phyloP scores from a whole-genome alignment of 2,888 invertebrate species.

The Drosophila prostipennis region DNA sequence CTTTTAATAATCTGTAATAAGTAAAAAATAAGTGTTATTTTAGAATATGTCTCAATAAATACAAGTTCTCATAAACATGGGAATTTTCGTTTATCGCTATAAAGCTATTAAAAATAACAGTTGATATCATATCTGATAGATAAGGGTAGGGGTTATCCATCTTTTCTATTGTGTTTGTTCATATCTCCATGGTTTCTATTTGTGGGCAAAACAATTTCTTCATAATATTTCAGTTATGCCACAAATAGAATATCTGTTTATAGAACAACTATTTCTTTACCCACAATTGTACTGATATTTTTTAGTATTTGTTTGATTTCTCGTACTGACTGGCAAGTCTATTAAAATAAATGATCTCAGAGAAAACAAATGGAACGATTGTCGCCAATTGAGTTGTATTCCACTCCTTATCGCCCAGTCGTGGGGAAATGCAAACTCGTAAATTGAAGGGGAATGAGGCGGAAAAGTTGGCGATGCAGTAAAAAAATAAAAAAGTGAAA shows the following conservation, averaged over 20 bases:
- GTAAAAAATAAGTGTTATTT: too few species aligned
- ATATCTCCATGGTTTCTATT: background rate
- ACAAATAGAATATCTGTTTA: background rate
- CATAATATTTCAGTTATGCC: background rate
- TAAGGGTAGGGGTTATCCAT: too few species aligned
- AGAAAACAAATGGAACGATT: conserved; percentile 61
- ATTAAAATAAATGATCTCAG: conserved; percentile 74
- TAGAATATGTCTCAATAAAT: too few species aligned
- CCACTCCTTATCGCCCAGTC: conserved; percentile 50
- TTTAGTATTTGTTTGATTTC: conserved; percentile 6
- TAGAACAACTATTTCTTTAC: background rate
- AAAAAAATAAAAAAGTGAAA: conserved; percentile 24
- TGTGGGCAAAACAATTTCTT: background rate
- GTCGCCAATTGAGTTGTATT: conserved; percentile 64
- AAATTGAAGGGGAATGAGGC: conserved; percentile 18
- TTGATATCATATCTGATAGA: background rate
- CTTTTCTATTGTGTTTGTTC: background rate
- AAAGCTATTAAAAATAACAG: background rate
- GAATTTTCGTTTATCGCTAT: background rate
- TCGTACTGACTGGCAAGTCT: conserved; percentile 53
- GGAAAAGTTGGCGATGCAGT: conserved; percentile 5
- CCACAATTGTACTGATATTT: background rate
- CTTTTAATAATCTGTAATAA: too few species aligned
- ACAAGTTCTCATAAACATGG: background rate
- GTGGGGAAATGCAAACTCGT: conserved; percentile 21